phyloP scores from a whole-genome alignment of 64 coral and sea anemone species.

The Astreopora myriophthalma region DNA sequence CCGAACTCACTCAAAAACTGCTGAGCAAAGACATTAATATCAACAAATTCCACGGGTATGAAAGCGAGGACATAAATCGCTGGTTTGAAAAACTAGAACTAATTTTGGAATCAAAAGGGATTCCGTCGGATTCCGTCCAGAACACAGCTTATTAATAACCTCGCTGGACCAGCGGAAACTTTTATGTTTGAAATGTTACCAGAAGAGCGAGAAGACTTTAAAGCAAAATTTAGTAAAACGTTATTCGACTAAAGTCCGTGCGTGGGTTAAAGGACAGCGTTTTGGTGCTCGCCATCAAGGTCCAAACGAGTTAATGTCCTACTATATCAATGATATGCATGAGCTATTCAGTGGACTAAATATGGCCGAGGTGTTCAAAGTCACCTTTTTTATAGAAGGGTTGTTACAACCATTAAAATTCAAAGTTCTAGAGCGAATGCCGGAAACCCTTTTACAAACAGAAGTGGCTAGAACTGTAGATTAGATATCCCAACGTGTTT shows the following conservation, averaged over 20 bases:
- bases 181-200: too few species aligned
- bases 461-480: background rate
- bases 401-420: background rate
- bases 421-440: background rate
- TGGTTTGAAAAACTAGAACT: slow-evolving; percentile 13
- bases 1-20: background rate
- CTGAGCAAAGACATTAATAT: background rate
- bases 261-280: background rate
- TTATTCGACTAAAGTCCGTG: background rate
- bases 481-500: too few species aligned
- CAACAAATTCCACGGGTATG: background rate
- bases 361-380: background rate
- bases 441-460: background rate
- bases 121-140: background rate
- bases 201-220: too few species aligned
- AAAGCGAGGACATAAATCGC: background rate
- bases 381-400: background rate
- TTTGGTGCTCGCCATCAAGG: background rate
- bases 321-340: slow-evolving; percentile 1
- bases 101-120: background rate
- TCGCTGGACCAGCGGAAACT: background rate
- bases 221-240: too few species aligned
- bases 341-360: slow-evolving; percentile 1
- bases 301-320: background rate
- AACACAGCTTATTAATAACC: slow-evolving; percentile 20